A percentile compares a stretch with the other conserved stretches of the same genome.
These are phyloP conservation scores for Spisula solida DNA, from an alignment of 2,888 invertebrate species.

Conservation along the genomic window DNA sequence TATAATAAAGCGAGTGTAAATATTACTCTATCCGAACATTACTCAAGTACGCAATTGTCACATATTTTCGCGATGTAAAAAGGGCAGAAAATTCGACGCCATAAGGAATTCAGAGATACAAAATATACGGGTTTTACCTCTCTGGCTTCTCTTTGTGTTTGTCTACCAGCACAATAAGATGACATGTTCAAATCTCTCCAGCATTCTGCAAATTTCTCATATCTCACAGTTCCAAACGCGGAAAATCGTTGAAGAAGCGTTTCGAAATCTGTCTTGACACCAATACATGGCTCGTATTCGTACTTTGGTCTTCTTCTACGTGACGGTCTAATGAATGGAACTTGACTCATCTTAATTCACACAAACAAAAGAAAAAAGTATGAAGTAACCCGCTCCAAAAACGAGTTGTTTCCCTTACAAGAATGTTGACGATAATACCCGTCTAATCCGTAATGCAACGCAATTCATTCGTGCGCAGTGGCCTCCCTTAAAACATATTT, in stretches of 20 bases:
- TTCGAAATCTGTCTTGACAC: conserved; percentile 82
- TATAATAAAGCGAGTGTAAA: too few species aligned
- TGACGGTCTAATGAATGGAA: neutral
- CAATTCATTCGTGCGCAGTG: too few species aligned
- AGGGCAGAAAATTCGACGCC: neutral
- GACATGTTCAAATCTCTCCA: conserved; percentile 83
- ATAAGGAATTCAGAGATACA: neutral
- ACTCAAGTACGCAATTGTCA: neutral
- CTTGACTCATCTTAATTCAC: neutral
- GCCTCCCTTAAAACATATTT: too few species aligned
- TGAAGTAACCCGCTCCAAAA: too few species aligned
- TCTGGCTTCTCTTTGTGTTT: conserved; percentile 79
- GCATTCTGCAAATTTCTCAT: conserved; percentile 81
- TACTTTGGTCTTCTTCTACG: conserved; percentile 36
- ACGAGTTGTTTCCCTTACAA: neutral
- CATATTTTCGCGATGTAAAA: conserved; percentile 22
- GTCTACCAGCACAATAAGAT: conserved; percentile 80
- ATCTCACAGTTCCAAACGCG: conserved; percentile 81
- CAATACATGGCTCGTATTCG: conserved; percentile 73
- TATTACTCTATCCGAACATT: conserved; percentile 13
- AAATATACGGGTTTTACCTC: conserved; percentile 74
- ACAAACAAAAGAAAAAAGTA: neutral
- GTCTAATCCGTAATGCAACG: neutral
- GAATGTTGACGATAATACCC: neutral
- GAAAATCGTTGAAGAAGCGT: conserved; percentile 80